A percentile compares a stretch with the other conserved stretches of the same genome.
Conservation (phyloP, 1,140 invertebrate species). For the Drosophila tristis region DNA sequence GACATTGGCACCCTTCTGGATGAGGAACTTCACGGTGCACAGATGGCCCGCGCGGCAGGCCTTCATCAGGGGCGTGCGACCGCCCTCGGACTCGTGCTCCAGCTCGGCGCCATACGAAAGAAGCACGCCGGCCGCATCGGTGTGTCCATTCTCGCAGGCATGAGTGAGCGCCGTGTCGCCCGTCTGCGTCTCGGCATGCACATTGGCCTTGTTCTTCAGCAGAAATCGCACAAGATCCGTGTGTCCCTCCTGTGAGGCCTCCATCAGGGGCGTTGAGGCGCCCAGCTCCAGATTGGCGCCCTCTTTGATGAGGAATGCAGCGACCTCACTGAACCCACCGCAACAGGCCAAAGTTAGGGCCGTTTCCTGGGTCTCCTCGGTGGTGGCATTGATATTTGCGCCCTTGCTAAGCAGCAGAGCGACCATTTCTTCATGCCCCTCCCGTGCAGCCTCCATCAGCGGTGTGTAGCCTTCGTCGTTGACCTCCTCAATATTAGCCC, state of each 20-base stretch:
- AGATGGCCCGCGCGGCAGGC: conserved; percentile 99
- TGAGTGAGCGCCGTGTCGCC: conserved; percentile 98
- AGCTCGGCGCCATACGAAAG: conserved; percentile 95
- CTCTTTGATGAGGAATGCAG: conserved; percentile 97
- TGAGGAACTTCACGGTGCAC: conserved; percentile 98
- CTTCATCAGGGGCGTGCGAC: conserved; percentile 98
- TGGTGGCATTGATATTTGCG: conserved; percentile 98
- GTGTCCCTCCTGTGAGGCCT: conserved; percentile 98
- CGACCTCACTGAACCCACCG: conserved; percentile 98
- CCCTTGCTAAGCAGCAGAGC: conserved; percentile 96
- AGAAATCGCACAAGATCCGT: conserved; percentile 96
- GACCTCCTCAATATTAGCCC: conserved; percentile 99
- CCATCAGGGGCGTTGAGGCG: conserved; percentile 98
- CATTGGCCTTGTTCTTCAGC: conserved; percentile 93
- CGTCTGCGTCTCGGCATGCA: conserved; percentile 96
- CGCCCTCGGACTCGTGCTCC: conserved; percentile 97
- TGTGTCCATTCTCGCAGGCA: conserved; percentile 98
- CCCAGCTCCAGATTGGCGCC: conserved; percentile 98
- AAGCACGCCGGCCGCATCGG: conserved; percentile 95
- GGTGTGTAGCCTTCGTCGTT: conserved; percentile 99
- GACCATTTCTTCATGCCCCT: conserved; percentile 99
- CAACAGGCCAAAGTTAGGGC: conserved; percentile 98
- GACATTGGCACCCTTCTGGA: conserved; percentile 97
- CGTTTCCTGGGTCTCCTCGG: conserved; percentile 99
- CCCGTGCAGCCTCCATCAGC: conserved; percentile 98